Percentiles rank a stretch among this genome's conserved stretches.
Evolutionary conservation across 2,113 vertebrate species (phyloP).

Genomic region (Loxodonta africana): DNA sequence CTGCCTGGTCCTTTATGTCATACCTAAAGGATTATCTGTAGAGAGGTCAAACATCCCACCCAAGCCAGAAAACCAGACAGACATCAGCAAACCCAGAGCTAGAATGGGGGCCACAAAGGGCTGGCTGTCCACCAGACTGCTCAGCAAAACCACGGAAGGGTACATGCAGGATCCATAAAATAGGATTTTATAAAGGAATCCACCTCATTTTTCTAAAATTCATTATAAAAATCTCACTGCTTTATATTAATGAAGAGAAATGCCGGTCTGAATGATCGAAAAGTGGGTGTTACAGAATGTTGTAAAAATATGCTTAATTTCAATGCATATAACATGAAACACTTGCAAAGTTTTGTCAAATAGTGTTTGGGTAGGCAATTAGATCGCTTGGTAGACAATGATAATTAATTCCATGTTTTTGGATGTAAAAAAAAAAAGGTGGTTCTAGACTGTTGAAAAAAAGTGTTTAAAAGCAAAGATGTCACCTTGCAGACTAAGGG

Average conservation of each 20-base stretch:
- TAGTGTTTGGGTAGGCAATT: background rate
- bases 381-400: background rate
- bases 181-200: fast-evolving
- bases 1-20: too few relatives aligned
- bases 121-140: fast-evolving
- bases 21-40: background rate
- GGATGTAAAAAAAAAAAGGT: background rate
- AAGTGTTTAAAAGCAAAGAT: too few relatives aligned
- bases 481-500: too few relatives aligned
- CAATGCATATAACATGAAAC: fast-evolving
- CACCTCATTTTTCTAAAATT: fast-evolving
- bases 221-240: fast-evolving
- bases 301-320: background rate
- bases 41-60: fast-evolving
- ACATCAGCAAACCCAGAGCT: too few relatives aligned
- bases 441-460: background rate
- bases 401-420: background rate
- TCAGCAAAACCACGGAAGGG: background rate
- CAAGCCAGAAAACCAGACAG: background rate
- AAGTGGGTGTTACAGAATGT: fast-evolving
- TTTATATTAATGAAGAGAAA: background rate
- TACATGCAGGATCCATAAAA: fast-evolving
- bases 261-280: fast-evolving
- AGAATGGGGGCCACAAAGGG: fast-evolving
- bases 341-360: background rate